Evolutionary conservation across 2,113 vertebrate species (phyloP).

Genomic region (Phrynosoma platyrhinos): DNA sequence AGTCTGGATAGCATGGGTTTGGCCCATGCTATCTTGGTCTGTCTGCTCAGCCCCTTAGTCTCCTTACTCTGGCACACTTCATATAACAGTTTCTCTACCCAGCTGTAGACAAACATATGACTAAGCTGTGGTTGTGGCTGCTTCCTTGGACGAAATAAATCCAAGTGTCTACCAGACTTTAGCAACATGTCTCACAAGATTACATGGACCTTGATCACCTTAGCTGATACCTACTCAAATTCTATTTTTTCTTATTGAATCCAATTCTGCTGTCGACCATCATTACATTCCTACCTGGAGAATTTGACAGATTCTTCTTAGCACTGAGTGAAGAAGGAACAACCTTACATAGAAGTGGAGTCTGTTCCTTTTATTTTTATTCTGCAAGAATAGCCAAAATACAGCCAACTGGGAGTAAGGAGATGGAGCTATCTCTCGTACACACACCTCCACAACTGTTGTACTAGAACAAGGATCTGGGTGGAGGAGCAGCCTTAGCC

Average conservation of each 20-base stretch:
- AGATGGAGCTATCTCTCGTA: too few relatives aligned
- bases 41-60: neutral
- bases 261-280: neutral
- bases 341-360: too few relatives aligned
- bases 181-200: neutral
- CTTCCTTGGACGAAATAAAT: neutral
- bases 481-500: too few relatives aligned
- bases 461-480: too few relatives aligned
- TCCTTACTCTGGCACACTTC: neutral
- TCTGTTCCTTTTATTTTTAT: too few relatives aligned
- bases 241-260: neutral
- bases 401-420: too few relatives aligned
- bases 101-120: neutral
- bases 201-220: neutral
- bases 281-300: neutral
- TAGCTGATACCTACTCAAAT: constrained; percentile 6
- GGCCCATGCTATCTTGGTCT: too few relatives aligned
- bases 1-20: too few relatives aligned
- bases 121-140: neutral
- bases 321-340: too few relatives aligned
- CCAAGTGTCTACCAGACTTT: neutral
- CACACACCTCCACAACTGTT: too few relatives aligned
- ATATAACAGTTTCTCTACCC: neutral
- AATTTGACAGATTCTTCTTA: neutral
- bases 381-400: too few relatives aligned